Percentiles rank a stretch among this genome's conserved stretches.
Evolutionary conservation across 1,140 invertebrate species (phyloP).

Genomic region (Sitobion miscanthi): DNA sequence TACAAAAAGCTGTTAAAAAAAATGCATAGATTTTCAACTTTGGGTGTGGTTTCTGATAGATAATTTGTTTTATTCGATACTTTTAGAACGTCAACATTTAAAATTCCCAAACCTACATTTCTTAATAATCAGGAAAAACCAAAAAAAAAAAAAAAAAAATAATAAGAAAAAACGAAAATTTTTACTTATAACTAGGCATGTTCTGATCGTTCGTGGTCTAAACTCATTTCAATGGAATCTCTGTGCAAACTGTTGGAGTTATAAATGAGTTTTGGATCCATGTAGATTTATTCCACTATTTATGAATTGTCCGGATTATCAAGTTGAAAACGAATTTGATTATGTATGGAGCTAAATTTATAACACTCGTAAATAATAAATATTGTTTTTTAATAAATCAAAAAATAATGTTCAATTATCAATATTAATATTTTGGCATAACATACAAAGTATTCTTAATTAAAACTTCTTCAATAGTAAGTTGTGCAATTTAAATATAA

Average conservation of each 20-base stretch:
- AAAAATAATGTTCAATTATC: background rate
- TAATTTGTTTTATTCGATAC: too few relatives aligned
- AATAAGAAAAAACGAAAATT: too few relatives aligned
- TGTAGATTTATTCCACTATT: background rate
- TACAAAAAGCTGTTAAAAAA: too few relatives aligned
- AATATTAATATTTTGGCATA: constrained; percentile 4
- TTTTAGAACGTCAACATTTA: too few relatives aligned
- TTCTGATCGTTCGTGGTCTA: background rate
- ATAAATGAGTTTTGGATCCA: background rate
- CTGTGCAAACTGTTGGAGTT: background rate
- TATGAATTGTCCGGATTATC: background rate
- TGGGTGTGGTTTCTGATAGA: too few relatives aligned
- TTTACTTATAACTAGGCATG: too few relatives aligned
- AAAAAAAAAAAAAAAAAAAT: too few relatives aligned
- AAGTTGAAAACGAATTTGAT: background rate
- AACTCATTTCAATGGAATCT: background rate
- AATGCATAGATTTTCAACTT: too few relatives aligned
- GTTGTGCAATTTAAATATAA: background rate
- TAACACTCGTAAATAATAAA: background rate
- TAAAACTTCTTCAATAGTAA: background rate
- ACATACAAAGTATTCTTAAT: background rate
- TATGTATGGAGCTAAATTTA: background rate
- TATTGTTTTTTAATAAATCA: background rate
- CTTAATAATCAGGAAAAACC: too few relatives aligned
- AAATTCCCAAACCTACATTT: too few relatives aligned